phyloP scores from a whole-genome alignment of 2,113 vertebrate genomes.

The Thalassoma bifasciatum region DNA sequence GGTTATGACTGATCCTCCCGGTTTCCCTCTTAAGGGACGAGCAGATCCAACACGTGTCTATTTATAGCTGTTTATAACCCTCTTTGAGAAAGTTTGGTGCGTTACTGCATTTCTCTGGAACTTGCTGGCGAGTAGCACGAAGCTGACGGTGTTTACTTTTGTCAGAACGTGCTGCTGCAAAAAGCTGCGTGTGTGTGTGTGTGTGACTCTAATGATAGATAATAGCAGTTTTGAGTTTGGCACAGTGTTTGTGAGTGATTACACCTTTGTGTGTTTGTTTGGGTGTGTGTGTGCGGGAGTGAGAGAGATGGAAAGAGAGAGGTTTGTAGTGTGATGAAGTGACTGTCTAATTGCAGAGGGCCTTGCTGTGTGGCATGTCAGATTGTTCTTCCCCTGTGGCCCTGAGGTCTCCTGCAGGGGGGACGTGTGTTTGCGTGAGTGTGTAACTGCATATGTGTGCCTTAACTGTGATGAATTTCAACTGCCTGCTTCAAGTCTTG shows the following conservation, averaged over 20 bases:
- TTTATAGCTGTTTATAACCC: conserved; percentile 61
- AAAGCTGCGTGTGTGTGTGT: conserved; percentile 25
- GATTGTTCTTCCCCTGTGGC: conserved; percentile 77
- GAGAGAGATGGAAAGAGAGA: conserved; percentile 53
- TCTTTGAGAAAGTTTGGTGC: conserved; percentile 14
- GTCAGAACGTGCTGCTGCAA: conserved; percentile 31
- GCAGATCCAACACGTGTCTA: conserved; percentile 48
- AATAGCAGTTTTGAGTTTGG: conserved; percentile 76
- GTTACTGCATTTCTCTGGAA: conserved; percentile 37
- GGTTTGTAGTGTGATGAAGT: conserved; percentile 71
- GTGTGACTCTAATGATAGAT: conserved; percentile 70
- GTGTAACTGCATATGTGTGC: conserved; percentile 23
- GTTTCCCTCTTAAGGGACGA: conserved; percentile 35
- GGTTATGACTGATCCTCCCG: conserved; percentile 58
- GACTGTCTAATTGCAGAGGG: conserved; percentile 76
- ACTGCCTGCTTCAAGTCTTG: conserved; percentile 69
- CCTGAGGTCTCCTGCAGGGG: conserved; percentile 64
- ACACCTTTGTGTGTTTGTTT: conserved; percentile 67
- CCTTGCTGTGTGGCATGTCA: conserved; percentile 69
- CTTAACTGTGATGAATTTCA: conserved; percentile 61
- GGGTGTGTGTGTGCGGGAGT: conserved; percentile 2
- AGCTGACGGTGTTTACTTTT: conserved; percentile 27
- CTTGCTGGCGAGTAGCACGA: conserved; percentile 1
- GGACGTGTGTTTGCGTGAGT: conserved; percentile 23
- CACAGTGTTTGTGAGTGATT: conserved; percentile 71